Conservation (phyloP, 2,888 invertebrate genomes). For the Parthenolecanium corni region DNA sequence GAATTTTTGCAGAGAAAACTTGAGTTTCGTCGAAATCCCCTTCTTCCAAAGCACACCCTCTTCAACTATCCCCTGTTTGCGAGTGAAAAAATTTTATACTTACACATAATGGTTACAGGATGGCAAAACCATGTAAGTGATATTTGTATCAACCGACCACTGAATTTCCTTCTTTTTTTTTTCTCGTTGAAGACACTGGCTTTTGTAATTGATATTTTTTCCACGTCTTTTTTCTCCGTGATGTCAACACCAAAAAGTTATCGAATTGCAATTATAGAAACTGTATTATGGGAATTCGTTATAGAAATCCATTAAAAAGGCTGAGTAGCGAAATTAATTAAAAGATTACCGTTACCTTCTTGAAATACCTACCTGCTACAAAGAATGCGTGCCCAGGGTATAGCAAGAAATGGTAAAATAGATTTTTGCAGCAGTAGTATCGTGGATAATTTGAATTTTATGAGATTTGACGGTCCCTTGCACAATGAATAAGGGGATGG, state of each 20-base stretch:
- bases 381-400: too few species aligned
- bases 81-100: not conserved
- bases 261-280: constrained; percentile 14
- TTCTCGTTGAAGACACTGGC: not conserved
- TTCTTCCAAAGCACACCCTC: not conserved
- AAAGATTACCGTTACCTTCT: too few species aligned
- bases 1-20: not conserved
- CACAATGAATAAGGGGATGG: too few species aligned
- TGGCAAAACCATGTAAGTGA: constrained; percentile 10
- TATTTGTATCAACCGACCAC: constrained; percentile 11
- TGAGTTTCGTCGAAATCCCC: not conserved
- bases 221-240: not conserved
- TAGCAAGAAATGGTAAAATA: too few species aligned
- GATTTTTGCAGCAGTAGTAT: too few species aligned
- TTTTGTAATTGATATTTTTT: not conserved
- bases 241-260: not conserved
- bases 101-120: not conserved
- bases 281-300: not conserved
- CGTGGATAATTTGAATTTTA: too few species aligned
- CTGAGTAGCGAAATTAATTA: not conserved
- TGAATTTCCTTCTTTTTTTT: not conserved
- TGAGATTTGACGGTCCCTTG: too few species aligned
- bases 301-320: not conserved
- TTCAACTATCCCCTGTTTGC: not conserved
- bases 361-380: too few species aligned